Conservation (phyloP, 92 coral and sea anemone genomes). For the Isaurus tuberculatus region DNA sequence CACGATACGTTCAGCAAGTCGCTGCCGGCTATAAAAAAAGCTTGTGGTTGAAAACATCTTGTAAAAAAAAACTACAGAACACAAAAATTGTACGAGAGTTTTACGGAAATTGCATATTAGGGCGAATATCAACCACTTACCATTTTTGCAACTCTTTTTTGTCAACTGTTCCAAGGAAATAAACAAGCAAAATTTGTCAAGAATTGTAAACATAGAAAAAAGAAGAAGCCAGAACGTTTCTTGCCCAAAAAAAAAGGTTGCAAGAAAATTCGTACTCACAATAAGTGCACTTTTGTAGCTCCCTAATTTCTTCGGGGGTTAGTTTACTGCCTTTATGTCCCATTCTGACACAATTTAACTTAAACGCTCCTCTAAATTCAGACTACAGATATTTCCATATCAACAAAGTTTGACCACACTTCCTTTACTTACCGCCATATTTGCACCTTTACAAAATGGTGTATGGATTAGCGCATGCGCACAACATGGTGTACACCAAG, state of each 20-base stretch:
- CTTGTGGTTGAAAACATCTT: slow-evolving; percentile 24
- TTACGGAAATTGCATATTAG: neutral
- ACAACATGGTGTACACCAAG: no score
- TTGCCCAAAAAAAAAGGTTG: slow-evolving; percentile 43
- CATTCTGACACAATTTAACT: slow-evolving; percentile 57
- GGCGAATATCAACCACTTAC: slow-evolving; percentile 62
- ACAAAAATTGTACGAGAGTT: neutral
- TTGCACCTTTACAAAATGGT: slow-evolving; percentile 16
- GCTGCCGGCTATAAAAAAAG: neutral
- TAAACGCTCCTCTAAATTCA: slow-evolving; percentile 33
- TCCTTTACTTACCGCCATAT: slow-evolving; percentile 43
- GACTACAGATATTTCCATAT: slow-evolving; percentile 49
- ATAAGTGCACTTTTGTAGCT: slow-evolving; percentile 93
- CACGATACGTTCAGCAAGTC: slow-evolving; percentile 19
- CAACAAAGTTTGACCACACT: slow-evolving; percentile 46
- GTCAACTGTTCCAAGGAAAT: slow-evolving; percentile 76
- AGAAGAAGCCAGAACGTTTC: slow-evolving; percentile 31
- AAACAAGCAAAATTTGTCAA: slow-evolving; percentile 38
- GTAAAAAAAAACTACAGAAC: neutral
- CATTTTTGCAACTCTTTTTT: slow-evolving; percentile 97
- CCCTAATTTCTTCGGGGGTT: slow-evolving; percentile 89
- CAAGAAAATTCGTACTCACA: slow-evolving; percentile 77
- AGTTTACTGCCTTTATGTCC: slow-evolving; percentile 97
- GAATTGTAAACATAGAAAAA: slow-evolving; percentile 60
- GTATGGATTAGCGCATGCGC: neutral